Evolutionary conservation across 2,888 invertebrate species (phyloP).

Genomic region (Melieria picta): DNA sequence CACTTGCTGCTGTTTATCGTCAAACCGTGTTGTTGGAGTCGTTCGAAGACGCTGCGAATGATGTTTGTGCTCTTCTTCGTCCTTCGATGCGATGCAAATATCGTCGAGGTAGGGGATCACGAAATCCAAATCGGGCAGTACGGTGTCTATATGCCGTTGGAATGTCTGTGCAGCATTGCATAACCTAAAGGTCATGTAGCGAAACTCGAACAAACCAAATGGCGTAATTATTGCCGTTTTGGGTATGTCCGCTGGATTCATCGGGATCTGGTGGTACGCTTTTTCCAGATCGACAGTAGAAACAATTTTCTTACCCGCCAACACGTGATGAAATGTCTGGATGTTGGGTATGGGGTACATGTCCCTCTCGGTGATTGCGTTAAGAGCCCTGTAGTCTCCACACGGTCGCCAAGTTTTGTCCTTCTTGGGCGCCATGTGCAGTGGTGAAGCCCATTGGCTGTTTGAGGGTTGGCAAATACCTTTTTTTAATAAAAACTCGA

Average conservation of each 20-base stretch:
- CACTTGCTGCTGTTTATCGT: slow-evolving; percentile 33
- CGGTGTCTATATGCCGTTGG: slow-evolving; percentile 54
- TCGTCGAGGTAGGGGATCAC: slow-evolving; percentile 50
- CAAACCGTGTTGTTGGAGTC: slow-evolving; percentile 32
- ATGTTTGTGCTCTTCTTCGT: slow-evolving; percentile 41
- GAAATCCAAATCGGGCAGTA: slow-evolving; percentile 46
- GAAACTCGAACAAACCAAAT: too few species aligned
- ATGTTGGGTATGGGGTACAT: slow-evolving; percentile 52
- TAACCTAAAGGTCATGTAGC: too few species aligned
- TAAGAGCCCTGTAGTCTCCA: slow-evolving; percentile 34
- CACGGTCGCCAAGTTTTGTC: slow-evolving; percentile 35
- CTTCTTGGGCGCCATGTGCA: slow-evolving; percentile 39
- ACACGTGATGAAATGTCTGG: slow-evolving; percentile 39
- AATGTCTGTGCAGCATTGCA: too few species aligned
- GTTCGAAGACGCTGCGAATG: slow-evolving; percentile 43
- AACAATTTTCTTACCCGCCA: slow-evolving; percentile 43
- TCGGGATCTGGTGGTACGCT: neutral
- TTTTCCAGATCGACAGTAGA: too few species aligned
- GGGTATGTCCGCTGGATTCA: neutral
- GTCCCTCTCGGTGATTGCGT: slow-evolving; percentile 52
- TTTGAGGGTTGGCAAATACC: slow-evolving; percentile 39
- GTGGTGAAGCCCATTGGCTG: slow-evolving; percentile 39
- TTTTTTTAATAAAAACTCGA: slow-evolving; percentile 26
- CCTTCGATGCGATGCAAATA: slow-evolving; percentile 46
- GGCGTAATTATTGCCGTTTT: neutral